A percentile compares a stretch with the other conserved stretches of the same genome.
phyloP scores from a whole-genome alignment of 2,888 invertebrate genomes.

The Ptilodon capucinus region DNA sequence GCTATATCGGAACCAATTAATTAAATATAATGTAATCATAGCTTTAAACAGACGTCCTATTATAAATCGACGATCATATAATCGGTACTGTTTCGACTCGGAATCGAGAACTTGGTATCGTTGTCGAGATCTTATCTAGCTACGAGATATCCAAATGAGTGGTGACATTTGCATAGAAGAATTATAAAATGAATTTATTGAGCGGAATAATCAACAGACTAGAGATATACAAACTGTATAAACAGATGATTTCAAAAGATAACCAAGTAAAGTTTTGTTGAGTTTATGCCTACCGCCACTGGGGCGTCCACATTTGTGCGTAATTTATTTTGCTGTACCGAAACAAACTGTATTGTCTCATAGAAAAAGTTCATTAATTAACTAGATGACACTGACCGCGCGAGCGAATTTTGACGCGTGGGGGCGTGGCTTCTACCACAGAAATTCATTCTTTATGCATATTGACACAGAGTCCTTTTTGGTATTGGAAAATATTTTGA shows the following conservation, averaged over 20 bases:
- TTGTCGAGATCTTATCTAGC: conserved; percentile 29
- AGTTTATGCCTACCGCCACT: too few species aligned
- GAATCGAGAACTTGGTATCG: conserved; percentile 21
- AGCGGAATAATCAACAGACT: conserved; percentile 5
- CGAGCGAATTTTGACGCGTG: too few species aligned
- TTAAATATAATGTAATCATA: conserved; percentile 1
- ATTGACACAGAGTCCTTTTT: too few species aligned
- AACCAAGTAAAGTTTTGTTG: not conserved
- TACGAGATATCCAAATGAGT: conserved; percentile 21
- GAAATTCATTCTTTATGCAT: too few species aligned
- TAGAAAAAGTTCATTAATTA: too few species aligned
- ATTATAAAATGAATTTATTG: conserved; percentile 11
- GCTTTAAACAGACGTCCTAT: conserved; percentile 25
- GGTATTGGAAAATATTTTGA: too few species aligned
- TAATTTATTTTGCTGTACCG: too few species aligned
- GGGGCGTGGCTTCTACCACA: too few species aligned
- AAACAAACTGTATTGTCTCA: too few species aligned
- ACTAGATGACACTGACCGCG: too few species aligned
- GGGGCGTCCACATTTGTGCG: too few species aligned
- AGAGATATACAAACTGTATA: not conserved
- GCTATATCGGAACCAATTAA: conserved; percentile 24
- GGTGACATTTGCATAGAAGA: conserved; percentile 20
- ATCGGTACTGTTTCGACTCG: conserved; percentile 23
- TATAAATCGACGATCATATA: conserved; percentile 24
- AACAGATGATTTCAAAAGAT: not conserved